Percentiles rank a stretch among this genome's conserved stretches.
Evolutionary conservation across 2,888 invertebrate genomes (phyloP).

Genomic region (Oeneis ivallda): DNA sequence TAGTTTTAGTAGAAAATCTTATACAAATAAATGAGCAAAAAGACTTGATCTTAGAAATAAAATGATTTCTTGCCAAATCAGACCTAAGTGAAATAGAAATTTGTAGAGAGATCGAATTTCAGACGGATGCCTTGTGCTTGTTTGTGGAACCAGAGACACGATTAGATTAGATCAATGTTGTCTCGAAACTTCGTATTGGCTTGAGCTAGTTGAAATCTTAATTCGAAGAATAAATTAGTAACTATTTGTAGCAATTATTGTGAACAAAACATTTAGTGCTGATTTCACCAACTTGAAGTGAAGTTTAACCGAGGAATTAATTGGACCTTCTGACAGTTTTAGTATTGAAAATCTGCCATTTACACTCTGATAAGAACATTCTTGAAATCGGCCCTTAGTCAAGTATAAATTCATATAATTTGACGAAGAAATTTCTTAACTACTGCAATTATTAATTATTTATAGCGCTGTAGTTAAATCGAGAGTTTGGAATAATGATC

Average conservation of each 20-base stretch:
- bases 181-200: background rate
- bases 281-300: too few species aligned
- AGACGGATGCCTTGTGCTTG: background rate
- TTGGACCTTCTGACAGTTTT: too few species aligned
- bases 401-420: conserved; percentile 3
- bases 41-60: too few species aligned
- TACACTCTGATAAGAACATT: too few species aligned
- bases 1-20: background rate
- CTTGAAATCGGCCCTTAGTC: too few species aligned
- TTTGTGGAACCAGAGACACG: background rate
- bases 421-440: conserved; percentile 10
- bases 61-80: background rate
- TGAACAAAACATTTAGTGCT: too few species aligned
- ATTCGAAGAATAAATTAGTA: conserved; percentile 6
- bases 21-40: background rate
- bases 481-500: conserved; percentile 24
- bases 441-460: conserved; percentile 10
- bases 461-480: conserved; percentile 17
- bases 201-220: background rate
- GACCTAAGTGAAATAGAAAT: background rate
- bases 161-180: background rate
- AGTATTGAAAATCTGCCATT: too few species aligned
- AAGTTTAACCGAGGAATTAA: too few species aligned
- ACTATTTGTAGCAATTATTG: background rate
- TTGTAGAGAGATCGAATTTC: background rate